These are phyloP conservation scores for Pseudorhombus dupliciocellatus DNA, from an alignment of 2,113 vertebrate species.

Conservation along the genomic window DNA sequence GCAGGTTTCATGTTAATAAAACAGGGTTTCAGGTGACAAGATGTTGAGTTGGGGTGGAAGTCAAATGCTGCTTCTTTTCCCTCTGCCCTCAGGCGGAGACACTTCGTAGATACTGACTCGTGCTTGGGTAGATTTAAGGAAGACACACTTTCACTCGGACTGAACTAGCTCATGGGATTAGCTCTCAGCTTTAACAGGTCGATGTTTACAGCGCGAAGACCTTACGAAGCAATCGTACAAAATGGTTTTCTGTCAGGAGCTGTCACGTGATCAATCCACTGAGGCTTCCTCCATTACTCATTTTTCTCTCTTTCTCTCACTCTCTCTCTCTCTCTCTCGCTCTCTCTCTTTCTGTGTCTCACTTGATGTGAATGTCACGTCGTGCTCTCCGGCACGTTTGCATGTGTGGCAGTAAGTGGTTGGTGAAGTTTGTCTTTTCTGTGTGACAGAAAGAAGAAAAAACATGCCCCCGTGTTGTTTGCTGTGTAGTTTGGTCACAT, in stretches of 20 bases:
- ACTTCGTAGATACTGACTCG: constrained; percentile 46
- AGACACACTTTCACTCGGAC: constrained; percentile 32
- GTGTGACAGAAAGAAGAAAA: constrained; percentile 25
- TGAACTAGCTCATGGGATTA: constrained; percentile 42
- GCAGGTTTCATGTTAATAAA: constrained; percentile 28
- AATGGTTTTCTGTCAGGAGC: constrained; percentile 36
- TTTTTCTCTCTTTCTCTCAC: too few species aligned
- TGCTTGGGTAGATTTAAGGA: constrained; percentile 36
- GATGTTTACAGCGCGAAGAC: constrained; percentile 77
- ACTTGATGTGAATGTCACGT: constrained; percentile 61
- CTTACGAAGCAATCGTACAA: constrained; percentile 56
- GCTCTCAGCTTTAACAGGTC: constrained; percentile 72
- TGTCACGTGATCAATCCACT: constrained; percentile 19
- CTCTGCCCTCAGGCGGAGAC: constrained; percentile 50
- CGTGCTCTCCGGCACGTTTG: constrained; percentile 60
- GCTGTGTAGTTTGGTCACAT: constrained; percentile 64
- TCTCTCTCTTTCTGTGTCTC: constrained; percentile 30
- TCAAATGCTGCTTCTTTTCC: constrained; percentile 76
- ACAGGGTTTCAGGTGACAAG: constrained; percentile 47
- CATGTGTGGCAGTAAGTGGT: constrained; percentile 67
- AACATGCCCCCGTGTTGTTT: constrained; percentile 49
- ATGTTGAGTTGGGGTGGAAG: constrained; percentile 41
- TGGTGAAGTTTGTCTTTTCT: constrained; percentile 60
- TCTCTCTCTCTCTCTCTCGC: constrained; percentile 35
- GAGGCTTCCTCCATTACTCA: constrained; percentile 33